A percentile compares a stretch with the other conserved stretches of the same genome.
Evolutionary conservation across 2,113 vertebrate genomes (phyloP).

Genomic region (Tiliqua scincoides): DNA sequence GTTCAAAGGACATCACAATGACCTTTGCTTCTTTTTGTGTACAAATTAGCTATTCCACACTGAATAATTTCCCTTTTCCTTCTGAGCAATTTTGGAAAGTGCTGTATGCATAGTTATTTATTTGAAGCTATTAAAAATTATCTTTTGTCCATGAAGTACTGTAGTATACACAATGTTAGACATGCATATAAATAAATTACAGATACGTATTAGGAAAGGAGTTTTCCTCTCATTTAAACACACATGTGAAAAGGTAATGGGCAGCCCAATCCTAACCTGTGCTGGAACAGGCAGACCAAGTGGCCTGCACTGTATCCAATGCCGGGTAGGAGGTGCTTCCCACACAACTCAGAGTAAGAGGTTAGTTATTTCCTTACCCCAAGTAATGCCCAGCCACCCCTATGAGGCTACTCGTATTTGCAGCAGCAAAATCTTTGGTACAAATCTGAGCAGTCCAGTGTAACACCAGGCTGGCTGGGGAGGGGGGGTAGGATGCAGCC

Average conservation of each 20-base stretch:
- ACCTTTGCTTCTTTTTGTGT: background rate
- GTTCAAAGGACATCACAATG: background rate
- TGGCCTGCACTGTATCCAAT: too few relatives aligned
- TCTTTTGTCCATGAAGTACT: background rate
- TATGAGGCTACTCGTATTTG: too few relatives aligned
- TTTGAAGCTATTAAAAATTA: background rate
- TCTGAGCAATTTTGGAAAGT: background rate
- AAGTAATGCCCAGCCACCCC: too few relatives aligned
- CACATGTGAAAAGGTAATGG: fast-evolving
- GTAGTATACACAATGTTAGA: background rate
- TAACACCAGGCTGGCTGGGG: too few relatives aligned
- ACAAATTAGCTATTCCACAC: background rate
- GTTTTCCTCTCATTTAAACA: background rate
- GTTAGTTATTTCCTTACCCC: too few relatives aligned
- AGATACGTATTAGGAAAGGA: background rate
- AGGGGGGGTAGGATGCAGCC: too few relatives aligned
- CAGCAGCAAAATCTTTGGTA: too few relatives aligned
- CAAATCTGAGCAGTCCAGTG: too few relatives aligned
- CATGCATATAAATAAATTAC: background rate
- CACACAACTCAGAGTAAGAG: too few relatives aligned
- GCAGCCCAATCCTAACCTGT: too few relatives aligned
- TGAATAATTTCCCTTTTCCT: background rate
- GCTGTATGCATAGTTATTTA: background rate
- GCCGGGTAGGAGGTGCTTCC: too few relatives aligned
- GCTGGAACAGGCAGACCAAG: too few relatives aligned